Evolutionary conservation across 2,113 vertebrate genomes (phyloP).

Genomic region (Columba janthina): DNA sequence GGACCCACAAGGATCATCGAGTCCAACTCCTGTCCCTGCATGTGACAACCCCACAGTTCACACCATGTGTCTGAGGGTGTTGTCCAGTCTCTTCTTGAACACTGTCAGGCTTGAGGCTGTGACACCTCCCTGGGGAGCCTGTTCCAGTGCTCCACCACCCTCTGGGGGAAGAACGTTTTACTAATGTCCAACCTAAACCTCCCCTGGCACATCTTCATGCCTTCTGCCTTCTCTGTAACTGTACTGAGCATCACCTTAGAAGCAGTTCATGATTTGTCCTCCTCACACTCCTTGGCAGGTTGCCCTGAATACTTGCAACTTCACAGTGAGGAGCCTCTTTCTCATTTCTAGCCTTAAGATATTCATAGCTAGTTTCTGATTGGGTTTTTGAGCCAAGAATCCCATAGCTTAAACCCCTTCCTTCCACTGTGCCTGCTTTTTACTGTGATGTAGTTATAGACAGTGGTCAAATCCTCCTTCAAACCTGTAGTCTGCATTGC

Average conservation of each 20-base stretch:
- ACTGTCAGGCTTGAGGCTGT: too few species aligned
- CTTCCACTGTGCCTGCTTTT: not conserved
- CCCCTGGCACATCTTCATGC: too few species aligned
- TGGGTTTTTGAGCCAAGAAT: not conserved
- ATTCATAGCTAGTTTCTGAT: not conserved
- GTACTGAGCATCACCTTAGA: not conserved
- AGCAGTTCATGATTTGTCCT: not conserved
- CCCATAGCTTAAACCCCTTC: not conserved
- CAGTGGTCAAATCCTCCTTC: not conserved
- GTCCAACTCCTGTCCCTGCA: too few species aligned
- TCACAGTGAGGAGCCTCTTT: not conserved
- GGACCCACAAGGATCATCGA: too few species aligned
- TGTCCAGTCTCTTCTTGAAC: too few species aligned
- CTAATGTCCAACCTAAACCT: too few species aligned
- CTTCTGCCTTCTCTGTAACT: not conserved
- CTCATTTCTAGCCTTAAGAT: not conserved
- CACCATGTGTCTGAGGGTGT: too few species aligned
- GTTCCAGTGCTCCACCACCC: too few species aligned
- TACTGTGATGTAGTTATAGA: not conserved
- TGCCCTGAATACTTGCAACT: not conserved
- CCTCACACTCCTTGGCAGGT: not conserved
- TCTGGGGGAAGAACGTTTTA: too few species aligned
- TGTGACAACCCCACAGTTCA: too few species aligned
- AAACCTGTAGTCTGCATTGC: not conserved
- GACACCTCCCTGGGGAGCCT: too few species aligned